Percentiles rank a stretch among this genome's conserved stretches.
Conservation (phyloP, 2,888 invertebrate genomes). For the Acronicta psi region DNA sequence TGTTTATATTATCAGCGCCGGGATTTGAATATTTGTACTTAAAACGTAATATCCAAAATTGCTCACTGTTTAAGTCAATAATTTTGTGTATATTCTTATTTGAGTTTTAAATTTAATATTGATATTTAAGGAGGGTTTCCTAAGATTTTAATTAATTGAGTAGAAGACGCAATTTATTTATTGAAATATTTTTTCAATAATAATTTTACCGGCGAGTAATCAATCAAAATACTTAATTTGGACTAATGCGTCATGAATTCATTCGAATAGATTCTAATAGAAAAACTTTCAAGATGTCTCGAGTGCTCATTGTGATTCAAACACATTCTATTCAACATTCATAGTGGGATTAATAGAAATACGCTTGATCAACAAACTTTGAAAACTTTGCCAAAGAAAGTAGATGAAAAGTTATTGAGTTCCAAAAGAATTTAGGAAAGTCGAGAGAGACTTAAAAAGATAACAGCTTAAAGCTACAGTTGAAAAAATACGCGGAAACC, state of each 20-base stretch:
- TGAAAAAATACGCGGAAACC: conserved; percentile 31
- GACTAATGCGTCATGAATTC: conserved; percentile 11
- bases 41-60: no score
- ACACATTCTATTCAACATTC: conserved; percentile 27
- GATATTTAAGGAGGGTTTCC: no score
- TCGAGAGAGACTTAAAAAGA: conserved; percentile 23
- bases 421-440: conserved; percentile 21
- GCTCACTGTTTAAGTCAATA: no score
- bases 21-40: no score
- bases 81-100: no score
- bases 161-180: not conserved
- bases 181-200: not conserved
- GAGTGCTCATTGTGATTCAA: conserved; percentile 28
- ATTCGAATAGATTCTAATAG: conserved; percentile 27
- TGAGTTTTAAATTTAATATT: no score
- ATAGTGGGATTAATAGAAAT: conserved; percentile 21
- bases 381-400: not conserved
- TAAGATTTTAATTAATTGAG: no score
- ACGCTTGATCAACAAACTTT: conserved; percentile 6
- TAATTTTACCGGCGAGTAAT: not conserved
- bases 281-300: conserved; percentile 45
- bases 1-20: no score
- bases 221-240: conserved; percentile 19
- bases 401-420: conserved; percentile 3
- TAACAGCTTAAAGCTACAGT: conserved; percentile 18